A percentile compares a stretch with the other conserved stretches of the same genome.
These are phyloP conservation scores for Rhegmatorhina hoffmannsi DNA, from an alignment of 2,113 vertebrate species.

Conservation along the genomic window DNA sequence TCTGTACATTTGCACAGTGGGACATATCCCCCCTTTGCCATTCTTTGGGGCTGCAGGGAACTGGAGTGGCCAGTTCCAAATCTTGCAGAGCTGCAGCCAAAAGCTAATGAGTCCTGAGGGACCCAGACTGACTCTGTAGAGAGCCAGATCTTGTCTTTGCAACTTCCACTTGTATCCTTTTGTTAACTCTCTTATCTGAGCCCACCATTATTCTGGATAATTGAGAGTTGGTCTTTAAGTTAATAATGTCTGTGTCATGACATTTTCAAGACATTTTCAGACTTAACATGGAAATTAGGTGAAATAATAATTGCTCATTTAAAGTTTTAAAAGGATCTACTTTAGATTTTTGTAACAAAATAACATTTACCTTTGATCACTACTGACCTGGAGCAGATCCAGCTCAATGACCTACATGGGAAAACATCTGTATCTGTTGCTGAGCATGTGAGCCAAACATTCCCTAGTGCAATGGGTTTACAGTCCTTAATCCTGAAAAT, in stretches of 20 bases:
- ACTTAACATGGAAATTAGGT: background rate
- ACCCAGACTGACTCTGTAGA: background rate
- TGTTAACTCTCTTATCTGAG: background rate
- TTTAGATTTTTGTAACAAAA: background rate
- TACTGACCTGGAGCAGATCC: background rate
- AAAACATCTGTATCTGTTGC: background rate
- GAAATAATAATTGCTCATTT: background rate
- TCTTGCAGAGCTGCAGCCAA: background rate
- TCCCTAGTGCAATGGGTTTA: background rate
- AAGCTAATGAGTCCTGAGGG: background rate
- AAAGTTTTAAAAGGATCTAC: background rate
- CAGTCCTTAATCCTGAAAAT: slow-evolving; percentile 19
- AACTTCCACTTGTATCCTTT: rapidly evolving
- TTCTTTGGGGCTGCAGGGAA: background rate
- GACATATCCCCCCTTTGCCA: no score
- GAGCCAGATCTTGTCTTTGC: background rate
- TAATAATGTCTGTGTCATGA: background rate
- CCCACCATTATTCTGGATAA: background rate
- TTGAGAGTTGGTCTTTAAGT: background rate
- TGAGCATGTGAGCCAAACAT: background rate
- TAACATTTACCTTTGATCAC: background rate
- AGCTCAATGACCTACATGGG: background rate
- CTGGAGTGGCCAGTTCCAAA: background rate
- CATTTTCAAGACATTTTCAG: background rate
- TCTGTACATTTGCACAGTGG: background rate